These are phyloP conservation scores for Mechanitis mazaeus DNA, from an alignment of 2,888 invertebrate genomes.

Conservation along the genomic window DNA sequence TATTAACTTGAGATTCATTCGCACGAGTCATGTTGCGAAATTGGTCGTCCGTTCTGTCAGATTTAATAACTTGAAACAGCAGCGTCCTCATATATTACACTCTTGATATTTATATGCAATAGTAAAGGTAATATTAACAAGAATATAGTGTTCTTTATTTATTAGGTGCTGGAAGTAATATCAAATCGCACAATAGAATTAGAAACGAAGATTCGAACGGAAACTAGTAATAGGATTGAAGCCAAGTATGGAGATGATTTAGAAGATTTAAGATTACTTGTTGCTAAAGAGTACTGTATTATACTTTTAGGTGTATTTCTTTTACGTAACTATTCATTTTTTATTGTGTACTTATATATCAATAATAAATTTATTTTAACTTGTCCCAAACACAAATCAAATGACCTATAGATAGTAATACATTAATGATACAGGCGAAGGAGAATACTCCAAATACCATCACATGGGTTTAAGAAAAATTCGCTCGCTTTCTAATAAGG, in stretches of 20 bases:
- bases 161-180: slow-evolving; percentile 66
- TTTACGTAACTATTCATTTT: neutral
- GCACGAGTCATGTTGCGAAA: slow-evolving; percentile 1
- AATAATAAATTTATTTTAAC: too few species aligned
- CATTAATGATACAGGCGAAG: slow-evolving; percentile 38
- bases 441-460: slow-evolving; percentile 63
- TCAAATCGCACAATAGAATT: slow-evolving; percentile 56
- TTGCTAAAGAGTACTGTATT: slow-evolving; percentile 74
- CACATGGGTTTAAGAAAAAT: slow-evolving; percentile 65
- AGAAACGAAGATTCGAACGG: slow-evolving; percentile 59
- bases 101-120: too few species aligned
- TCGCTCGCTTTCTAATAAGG: slow-evolving; percentile 70
- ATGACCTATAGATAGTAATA: too few species aligned
- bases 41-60: neutral
- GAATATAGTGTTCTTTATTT: neutral
- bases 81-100: neutral
- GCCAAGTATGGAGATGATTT: slow-evolving; percentile 63
- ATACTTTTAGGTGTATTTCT: slow-evolving; percentile 57
- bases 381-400: too few species aligned
- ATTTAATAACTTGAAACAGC: neutral
- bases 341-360: too few species aligned
- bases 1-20: slow-evolving; percentile 33
- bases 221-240: slow-evolving; percentile 49
- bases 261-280: slow-evolving; percentile 68
- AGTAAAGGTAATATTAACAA: neutral